Evolutionary conservation across 2,113 vertebrate genomes (phyloP), one percentile per base, ranked within the genome.

Genomic region (Nothoprocta perdicaria): DNA sequence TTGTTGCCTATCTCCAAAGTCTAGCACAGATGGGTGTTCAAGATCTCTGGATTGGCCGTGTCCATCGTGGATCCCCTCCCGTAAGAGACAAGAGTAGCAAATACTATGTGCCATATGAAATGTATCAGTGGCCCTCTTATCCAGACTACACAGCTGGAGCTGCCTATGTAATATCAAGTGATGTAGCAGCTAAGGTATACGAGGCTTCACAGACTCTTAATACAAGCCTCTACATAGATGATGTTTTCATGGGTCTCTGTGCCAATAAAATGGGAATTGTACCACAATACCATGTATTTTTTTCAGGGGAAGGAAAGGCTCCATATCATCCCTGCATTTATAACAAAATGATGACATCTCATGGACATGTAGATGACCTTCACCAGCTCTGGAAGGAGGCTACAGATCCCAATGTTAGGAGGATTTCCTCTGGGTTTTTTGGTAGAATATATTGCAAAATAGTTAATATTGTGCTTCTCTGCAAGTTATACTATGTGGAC

Each of bases 171-270:
- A 95, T 99, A 86, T 99, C 99, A 9, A 89, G 82, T 13, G 98
- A 99, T 5, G 99, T 99, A 58, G 98, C 98, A 4, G 96, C 97
- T 79, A 99, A 99, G 97, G 98, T 99, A 68, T 98, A 99, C n/a
- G 95, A 96, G 62, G 98, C 98, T 6, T 98, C 98, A 6, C 88
- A 97, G 95, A 96, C 97, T 19, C 97, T 99, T 26, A 99, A 98
- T 84, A 97, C 98, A 16, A 99, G 98, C 46, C 95, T 99, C 62
- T 98, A 99, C 91, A 99, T 99, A 38, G 99, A 99, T 5, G 99
- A 99, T 48, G 99, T 99, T 94, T 99, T 99, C 96, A 99, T 99
- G 99, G 99, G 99, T 66, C 98, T 99, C 69, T 99, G 99, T 96
- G 99, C 98, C 96, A 98, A 98, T 71, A 97, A 97, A 85, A 95